A percentile compares a stretch with the other conserved stretches of the same genome.
These are phyloP conservation scores for Stigmatopora argus DNA, from an alignment of 2,113 vertebrate species.

Conservation along the genomic window DNA sequence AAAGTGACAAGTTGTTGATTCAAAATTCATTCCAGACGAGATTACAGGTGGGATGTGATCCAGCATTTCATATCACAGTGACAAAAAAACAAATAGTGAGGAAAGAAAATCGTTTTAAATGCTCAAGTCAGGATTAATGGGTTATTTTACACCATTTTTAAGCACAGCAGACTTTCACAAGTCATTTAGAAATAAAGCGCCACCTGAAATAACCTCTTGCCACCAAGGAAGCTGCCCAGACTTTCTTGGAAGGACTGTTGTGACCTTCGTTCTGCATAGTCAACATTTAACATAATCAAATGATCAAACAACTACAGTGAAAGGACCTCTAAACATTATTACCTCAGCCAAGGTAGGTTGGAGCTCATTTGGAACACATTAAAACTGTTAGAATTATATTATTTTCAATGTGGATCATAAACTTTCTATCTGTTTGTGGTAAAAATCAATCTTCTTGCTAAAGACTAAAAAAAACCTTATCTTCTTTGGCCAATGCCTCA, in stretches of 20 bases:
- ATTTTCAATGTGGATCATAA: background rate
- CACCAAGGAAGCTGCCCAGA: background rate
- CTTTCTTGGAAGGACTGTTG: constrained; percentile 2
- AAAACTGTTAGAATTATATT: background rate
- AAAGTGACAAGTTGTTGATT: background rate
- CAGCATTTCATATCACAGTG: background rate
- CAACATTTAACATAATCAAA: background rate
- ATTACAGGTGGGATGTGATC: background rate
- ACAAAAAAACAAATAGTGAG: background rate
- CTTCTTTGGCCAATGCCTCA: too few species aligned
- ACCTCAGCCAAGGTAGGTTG: background rate
- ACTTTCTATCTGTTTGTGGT: too few species aligned
- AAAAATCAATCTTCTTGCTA: too few species aligned
- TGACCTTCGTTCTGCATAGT: background rate
- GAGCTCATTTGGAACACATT: background rate
- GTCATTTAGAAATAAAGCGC: background rate
- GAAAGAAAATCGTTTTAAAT: background rate
- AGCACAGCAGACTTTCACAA: background rate
- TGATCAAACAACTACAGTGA: background rate
- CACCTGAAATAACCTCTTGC: background rate
- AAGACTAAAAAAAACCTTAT: too few species aligned
- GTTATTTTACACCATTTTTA: background rate
- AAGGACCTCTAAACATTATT: background rate
- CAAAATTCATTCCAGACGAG: background rate
- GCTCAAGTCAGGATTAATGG: background rate